Percentiles rank a stretch among this genome's conserved stretches.
phyloP scores from a whole-genome alignment of 1,140 invertebrate species.

The Schlechtendalia chinensis region DNA sequence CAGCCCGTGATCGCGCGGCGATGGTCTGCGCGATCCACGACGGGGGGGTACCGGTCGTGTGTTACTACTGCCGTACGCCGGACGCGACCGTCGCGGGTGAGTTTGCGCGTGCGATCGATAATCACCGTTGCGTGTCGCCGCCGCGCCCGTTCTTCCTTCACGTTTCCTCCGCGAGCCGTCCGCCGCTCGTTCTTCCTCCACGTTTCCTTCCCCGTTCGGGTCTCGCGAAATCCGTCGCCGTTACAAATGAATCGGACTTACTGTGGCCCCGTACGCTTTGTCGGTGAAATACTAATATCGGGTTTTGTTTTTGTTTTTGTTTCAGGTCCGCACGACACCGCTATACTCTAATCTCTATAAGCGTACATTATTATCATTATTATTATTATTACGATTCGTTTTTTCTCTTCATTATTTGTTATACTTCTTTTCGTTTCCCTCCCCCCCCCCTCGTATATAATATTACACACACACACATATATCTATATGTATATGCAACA shows the following conservation, averaged over 20 bases:
- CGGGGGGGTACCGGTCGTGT: too few species aligned
- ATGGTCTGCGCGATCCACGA: too few species aligned
- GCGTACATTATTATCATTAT: neutral
- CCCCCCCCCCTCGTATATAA: neutral
- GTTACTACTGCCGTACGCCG: too few species aligned
- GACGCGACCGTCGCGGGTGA: neutral
- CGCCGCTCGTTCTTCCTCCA: too few species aligned
- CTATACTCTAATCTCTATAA: neutral
- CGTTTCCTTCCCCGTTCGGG: too few species aligned
- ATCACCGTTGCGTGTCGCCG: too few species aligned
- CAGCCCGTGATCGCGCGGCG: conserved; percentile 65
- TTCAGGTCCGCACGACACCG: neutral
- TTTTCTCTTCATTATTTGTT: conserved; percentile 11
- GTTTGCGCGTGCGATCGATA: neutral
- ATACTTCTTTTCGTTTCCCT: neutral
- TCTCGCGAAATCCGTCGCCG: too few species aligned
- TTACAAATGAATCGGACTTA: too few species aligned
- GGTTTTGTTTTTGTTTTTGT: neutral
- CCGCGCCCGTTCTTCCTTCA: too few species aligned
- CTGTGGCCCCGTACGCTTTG: too few species aligned
- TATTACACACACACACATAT: neutral
- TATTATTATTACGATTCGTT: conserved; percentile 20
- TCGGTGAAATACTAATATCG: too few species aligned
- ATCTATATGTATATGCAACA: neutral
- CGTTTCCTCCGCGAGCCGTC: too few species aligned